Conservation (phyloP, 2,113 vertebrate species). For the Okapia johnstoni region DNA sequence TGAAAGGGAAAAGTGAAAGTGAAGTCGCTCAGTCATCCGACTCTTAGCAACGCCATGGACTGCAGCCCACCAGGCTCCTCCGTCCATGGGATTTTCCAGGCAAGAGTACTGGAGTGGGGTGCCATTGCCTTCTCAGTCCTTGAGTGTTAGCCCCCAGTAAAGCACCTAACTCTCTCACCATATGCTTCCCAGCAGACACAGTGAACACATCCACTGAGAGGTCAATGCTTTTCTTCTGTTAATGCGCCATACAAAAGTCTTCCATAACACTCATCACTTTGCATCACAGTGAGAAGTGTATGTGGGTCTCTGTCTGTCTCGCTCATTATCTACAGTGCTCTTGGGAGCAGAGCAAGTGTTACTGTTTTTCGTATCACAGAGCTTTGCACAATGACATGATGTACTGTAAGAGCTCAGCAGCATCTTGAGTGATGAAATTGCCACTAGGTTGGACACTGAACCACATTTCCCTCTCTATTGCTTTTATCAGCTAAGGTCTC, state of each 20-base stretch:
- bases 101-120: too few relatives aligned
- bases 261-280: not conserved
- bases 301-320: not conserved
- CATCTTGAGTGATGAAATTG: not conserved
- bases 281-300: not conserved
- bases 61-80: too few relatives aligned
- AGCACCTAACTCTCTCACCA: rapidly evolving
- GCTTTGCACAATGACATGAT: not conserved
- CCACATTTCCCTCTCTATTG: not conserved
- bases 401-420: not conserved
- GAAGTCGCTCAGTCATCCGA: too few relatives aligned
- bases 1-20: too few relatives aligned
- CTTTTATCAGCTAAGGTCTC: not conserved
- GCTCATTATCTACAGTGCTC: not conserved
- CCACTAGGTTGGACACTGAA: not conserved
- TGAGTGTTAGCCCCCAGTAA: not conserved
- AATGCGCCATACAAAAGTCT: not conserved
- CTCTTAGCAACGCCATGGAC: too few relatives aligned
- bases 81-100: too few relatives aligned
- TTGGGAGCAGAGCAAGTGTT: not conserved
- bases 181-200: not conserved
- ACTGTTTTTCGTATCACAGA: not conserved
- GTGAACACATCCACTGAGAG: not conserved
- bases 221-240: not conserved
- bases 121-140: too few relatives aligned